Base-by-base conservation (phyloP, 2,888 invertebrate genomes). In the Amphipyra berbera region DNA sequence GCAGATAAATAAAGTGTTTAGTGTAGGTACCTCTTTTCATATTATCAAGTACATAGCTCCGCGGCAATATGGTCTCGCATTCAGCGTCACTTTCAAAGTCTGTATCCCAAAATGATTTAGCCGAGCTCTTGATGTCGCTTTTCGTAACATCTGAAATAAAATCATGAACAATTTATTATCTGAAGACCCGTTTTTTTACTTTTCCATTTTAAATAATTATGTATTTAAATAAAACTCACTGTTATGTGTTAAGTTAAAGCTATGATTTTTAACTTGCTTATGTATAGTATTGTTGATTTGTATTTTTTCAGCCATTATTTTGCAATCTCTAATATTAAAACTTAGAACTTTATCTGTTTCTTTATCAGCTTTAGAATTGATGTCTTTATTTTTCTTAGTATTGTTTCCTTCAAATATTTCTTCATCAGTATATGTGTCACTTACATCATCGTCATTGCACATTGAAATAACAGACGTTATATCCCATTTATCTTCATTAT, bases 401-500 rank as follows among this genome's bases (percentile, higher is more conserved):
- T 52, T 58, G 45, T 68, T 52, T 41, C n/a, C 49, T 64, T 77
- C 68, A 73, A 92, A 89, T 80, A 89, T 88, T 77, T 94, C 93
- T 72, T 94, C 94, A 86, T 94, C 94, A 49, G 94, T 93, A 61
- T 80, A 94, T 56, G 93, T 93, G 52, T 93, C 92, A 82, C 93
- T 93, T 9, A 75, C 78, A 76, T 89, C 79, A 46, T 86, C 84
- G 67, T 84, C 82, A 44, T 89, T 85, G 61, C 85, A 86, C 59
- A 78, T 84, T 30, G 90, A 84, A 76, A 92, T 84, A 45, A 89
- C 79, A 53, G 90, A 87, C 57, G 87, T 82, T 1, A 90, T 76
- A 81, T 94, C 92, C 89, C 90, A 92, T 68, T 88, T 90, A 41
- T 86, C 82, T 48, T 82, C 77, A 62, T 77, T 72, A 50, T 84